A percentile compares a stretch with the other conserved stretches of the same genome.
These are phyloP conservation scores for Spheniscus mendiculus DNA, from an alignment of 2,113 vertebrate genomes.

Conservation along the genomic window DNA sequence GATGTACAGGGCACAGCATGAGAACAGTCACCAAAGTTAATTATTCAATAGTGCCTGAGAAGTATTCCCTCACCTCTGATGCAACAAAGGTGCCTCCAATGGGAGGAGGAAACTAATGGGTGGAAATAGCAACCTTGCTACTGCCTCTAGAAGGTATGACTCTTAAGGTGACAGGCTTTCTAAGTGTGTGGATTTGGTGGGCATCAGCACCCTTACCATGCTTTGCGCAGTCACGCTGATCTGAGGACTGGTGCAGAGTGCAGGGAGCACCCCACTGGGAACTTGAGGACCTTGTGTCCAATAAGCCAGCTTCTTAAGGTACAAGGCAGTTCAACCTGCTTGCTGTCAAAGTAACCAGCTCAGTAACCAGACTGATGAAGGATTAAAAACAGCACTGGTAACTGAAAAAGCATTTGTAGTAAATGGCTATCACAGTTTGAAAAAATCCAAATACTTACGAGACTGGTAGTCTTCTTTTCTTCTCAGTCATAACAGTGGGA, in stretches of 20 bases:
- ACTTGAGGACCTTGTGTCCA: not conserved
- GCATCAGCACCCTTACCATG: not conserved
- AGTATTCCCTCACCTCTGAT: not conserved
- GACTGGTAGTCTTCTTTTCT: not conserved
- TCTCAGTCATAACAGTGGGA: not conserved
- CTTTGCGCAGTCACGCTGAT: rapidly evolving
- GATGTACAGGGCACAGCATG: not conserved
- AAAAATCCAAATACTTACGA: not conserved
- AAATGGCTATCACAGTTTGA: not conserved
- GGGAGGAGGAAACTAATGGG: not conserved
- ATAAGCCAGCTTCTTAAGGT: not conserved
- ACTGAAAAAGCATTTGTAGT: not conserved
- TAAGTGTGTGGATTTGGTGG: not conserved
- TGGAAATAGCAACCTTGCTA: not conserved
- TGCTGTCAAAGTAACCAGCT: not conserved
- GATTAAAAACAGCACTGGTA: not conserved
- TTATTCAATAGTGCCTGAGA: not conserved
- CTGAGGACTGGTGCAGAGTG: not conserved
- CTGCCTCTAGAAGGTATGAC: not conserved
- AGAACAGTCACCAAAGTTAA: not conserved
- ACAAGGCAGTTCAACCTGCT: not conserved
- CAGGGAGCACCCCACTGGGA: not conserved
- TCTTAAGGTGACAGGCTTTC: not conserved
- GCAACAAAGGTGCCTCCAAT: not conserved
- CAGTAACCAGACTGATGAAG: not conserved